A percentile compares a stretch with the other conserved stretches of the same genome.
Conservation (phyloP, 2,113 vertebrate genomes). For the Nycticryphes semicollaris region DNA sequence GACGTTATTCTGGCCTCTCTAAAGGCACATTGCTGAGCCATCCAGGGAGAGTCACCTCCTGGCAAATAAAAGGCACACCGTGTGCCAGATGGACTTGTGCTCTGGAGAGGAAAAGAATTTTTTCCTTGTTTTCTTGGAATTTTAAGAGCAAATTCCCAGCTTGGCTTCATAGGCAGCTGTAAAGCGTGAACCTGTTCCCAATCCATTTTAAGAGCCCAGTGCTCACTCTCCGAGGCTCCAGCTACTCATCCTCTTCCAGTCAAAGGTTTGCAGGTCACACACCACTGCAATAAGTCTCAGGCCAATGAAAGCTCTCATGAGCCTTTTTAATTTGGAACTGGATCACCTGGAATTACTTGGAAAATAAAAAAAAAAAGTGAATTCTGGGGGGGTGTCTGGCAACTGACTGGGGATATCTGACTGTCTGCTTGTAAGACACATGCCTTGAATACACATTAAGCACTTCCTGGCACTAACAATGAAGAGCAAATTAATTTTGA, state of each 20-base stretch:
- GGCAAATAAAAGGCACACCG: rapidly evolving
- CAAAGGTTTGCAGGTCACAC: not conserved
- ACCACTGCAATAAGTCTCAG: not conserved
- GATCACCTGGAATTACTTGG: not conserved
- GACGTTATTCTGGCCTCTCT: not conserved
- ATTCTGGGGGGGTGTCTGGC: not conserved
- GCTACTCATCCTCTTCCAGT: not conserved
- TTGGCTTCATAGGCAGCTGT: not conserved
- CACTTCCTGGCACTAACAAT: not conserved
- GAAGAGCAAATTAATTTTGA: not conserved
- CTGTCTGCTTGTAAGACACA: not conserved
- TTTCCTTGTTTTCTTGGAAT: not conserved
- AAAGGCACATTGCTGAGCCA: not conserved
- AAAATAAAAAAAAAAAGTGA: not conserved
- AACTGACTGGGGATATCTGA: not conserved
- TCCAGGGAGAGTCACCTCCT: not conserved
- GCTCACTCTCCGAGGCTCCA: rapidly evolving
- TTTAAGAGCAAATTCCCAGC: not conserved
- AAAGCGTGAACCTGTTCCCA: not conserved
- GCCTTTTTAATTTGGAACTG: not conserved
- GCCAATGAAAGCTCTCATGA: not conserved
- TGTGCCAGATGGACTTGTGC: not conserved
- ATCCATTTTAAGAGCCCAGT: not conserved
- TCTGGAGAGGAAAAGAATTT: not conserved
- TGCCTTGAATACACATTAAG: not conserved